A percentile compares a stretch with the other conserved stretches of the same genome.
phyloP scores from a whole-genome alignment of 2,888 invertebrate species.

The Achlya flavicornis region DNA sequence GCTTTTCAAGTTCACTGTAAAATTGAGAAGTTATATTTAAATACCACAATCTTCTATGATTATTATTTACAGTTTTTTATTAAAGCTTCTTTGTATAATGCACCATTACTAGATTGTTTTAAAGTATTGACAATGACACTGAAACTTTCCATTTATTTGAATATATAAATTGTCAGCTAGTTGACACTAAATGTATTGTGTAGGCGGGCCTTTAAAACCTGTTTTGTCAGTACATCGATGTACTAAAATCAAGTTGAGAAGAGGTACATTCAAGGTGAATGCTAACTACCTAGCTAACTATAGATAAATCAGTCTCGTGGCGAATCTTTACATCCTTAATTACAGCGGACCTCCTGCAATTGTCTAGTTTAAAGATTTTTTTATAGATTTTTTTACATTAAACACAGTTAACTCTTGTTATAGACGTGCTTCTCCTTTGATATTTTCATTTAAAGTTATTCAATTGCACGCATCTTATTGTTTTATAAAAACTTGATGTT shows the following conservation, averaged over 20 bases:
- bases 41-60: too few species aligned
- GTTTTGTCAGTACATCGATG: conserved; percentile 35
- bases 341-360: conserved; percentile 12
- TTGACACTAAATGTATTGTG: background rate
- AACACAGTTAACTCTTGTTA: conserved; percentile 28
- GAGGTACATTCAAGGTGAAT: conserved; percentile 54
- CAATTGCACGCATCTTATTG: background rate
- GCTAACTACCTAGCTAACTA: conserved; percentile 28
- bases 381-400: background rate
- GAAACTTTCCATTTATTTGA: background rate
- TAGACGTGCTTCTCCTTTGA: conserved; percentile 44
- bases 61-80: too few species aligned
- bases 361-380: conserved; percentile 6
- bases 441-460: conserved; percentile 17
- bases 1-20: too few species aligned
- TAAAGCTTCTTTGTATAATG: too few species aligned
- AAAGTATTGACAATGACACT: background rate
- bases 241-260: conserved; percentile 43
- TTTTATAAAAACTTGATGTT: background rate
- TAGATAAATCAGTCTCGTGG: conserved; percentile 29
- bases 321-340: conserved; percentile 24
- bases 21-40: too few species aligned
- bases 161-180: background rate
- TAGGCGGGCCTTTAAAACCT: conserved; percentile 9
- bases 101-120: too few species aligned